Percentiles rank a stretch among this genome's conserved stretches.
Evolutionary conservation across 2,113 vertebrate genomes (phyloP).

Genomic region (Steatornis caripensis): DNA sequence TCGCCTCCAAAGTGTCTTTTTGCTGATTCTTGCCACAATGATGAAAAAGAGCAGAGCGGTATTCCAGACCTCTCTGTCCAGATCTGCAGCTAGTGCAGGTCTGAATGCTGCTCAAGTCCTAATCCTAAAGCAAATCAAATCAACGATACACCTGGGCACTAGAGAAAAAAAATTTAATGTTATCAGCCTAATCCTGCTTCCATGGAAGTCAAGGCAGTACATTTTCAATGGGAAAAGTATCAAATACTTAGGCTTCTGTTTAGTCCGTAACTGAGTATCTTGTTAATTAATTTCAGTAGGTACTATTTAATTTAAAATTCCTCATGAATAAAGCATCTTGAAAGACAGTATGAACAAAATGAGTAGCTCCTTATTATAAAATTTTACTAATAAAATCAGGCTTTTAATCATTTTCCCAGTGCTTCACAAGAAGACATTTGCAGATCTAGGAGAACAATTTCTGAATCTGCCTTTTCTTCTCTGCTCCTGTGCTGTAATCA

Average conservation of each 20-base stretch:
- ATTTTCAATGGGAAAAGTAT: neutral
- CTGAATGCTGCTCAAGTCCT: neutral
- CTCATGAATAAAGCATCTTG: neutral
- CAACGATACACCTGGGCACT: neutral
- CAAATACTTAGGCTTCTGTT: neutral
- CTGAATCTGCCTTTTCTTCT: neutral
- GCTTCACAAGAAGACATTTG: neutral
- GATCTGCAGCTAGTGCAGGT: neutral
- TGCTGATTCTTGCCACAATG: neutral
- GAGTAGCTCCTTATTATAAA: neutral
- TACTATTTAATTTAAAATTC: neutral
- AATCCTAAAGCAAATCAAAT: neutral
- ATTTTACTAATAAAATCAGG: conserved; percentile 18
- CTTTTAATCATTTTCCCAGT: neutral
- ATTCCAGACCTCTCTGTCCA: neutral
- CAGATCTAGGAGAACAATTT: neutral
- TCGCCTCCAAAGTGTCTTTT: neutral
- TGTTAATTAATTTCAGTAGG: neutral
- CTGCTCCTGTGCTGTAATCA: neutral
- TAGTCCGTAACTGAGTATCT: neutral
- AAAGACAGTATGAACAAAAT: neutral
- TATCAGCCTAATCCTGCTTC: neutral
- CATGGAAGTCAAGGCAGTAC: neutral
- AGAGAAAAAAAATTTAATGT: neutral
- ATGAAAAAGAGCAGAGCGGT: neutral